Conservation (phyloP, 1,140 invertebrate genomes). For the Drosophila ercepeae region DNA sequence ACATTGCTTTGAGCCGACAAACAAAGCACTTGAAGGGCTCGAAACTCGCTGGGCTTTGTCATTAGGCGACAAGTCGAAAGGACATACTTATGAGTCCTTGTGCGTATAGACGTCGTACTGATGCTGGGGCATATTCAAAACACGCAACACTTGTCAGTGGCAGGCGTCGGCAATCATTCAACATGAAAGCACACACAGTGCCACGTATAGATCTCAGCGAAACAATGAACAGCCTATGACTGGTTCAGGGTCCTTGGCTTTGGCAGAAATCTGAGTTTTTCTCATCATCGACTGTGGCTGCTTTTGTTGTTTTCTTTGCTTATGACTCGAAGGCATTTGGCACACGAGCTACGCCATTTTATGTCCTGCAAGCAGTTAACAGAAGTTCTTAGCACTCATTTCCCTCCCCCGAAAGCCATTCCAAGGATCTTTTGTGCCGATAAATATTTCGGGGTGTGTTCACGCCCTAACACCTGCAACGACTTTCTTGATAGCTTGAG, state of each 20-base stretch:
- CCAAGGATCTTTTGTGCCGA: background rate
- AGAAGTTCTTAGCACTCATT: constrained; percentile 17
- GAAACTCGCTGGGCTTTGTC: constrained; percentile 63
- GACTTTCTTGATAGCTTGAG: constrained; percentile 52
- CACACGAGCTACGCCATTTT: constrained; percentile 23
- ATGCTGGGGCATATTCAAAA: constrained; percentile 62
- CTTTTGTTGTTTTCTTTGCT: constrained; percentile 32
- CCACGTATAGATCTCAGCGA: constrained; percentile 2
- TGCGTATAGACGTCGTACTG: constrained; percentile 23
- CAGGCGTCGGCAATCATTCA: constrained; percentile 74
- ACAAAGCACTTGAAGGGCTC: constrained; percentile 48
- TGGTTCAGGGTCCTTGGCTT: constrained; percentile 28
- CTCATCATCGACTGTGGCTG: constrained; percentile 39
- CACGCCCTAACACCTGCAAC: constrained; percentile 60
- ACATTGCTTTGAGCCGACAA: constrained; percentile 36
- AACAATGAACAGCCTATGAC: constrained; percentile 28
- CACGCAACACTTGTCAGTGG: constrained; percentile 79
- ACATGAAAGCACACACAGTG: constrained; percentile 19
- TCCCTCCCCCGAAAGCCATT: constrained; percentile 1
- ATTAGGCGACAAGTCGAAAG: constrained; percentile 51
- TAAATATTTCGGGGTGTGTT: constrained; percentile 30
- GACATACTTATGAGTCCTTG: constrained; percentile 27
- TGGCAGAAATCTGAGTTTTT: constrained; percentile 21
- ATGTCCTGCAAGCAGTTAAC: constrained; percentile 25
- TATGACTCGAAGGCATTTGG: constrained; percentile 67